Conservation (phyloP, 2,797 vertebrate genomes). For the Adelosebastes latens region DNA sequence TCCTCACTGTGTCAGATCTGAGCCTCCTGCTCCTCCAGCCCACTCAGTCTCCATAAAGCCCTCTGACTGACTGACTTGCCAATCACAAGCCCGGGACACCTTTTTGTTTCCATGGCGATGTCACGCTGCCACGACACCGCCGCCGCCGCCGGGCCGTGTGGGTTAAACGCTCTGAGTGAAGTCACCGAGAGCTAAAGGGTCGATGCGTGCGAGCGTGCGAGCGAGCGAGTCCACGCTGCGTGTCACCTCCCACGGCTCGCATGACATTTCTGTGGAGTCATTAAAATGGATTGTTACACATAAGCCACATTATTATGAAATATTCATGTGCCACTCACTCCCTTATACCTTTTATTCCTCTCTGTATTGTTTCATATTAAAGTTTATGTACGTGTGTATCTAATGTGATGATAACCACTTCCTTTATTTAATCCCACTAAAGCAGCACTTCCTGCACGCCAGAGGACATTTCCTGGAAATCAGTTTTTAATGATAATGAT, state of each 20-base stretch:
- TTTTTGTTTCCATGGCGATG: conserved; percentile 55
- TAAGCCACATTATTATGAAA: neutral
- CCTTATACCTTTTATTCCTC: no score
- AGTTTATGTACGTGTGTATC: neutral
- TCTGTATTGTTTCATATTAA: neutral
- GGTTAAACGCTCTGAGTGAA: neutral
- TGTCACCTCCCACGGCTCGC: conserved; percentile 1
- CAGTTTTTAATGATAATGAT: no score
- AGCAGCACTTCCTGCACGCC: no score
- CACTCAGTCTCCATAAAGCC: neutral
- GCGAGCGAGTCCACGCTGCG: neutral
- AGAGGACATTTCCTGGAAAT: no score
- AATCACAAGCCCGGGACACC: conserved; percentile 27
- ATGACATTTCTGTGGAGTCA: conserved; percentile 2
- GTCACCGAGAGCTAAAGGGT: conserved; percentile 1
- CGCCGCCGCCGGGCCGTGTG: neutral
- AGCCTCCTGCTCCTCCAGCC: neutral
- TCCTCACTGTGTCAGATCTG: neutral
- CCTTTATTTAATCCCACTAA: no score
- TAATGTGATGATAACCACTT: no score
- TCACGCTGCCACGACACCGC: conserved; percentile 20
- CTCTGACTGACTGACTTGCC: conserved; percentile 2
- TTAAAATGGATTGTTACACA: neutral
- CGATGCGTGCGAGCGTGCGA: neutral
- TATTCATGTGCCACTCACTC: neutral